Conservation (phyloP, 2,888 invertebrate genomes). For the Acanthosepion pharaonis region DNA sequence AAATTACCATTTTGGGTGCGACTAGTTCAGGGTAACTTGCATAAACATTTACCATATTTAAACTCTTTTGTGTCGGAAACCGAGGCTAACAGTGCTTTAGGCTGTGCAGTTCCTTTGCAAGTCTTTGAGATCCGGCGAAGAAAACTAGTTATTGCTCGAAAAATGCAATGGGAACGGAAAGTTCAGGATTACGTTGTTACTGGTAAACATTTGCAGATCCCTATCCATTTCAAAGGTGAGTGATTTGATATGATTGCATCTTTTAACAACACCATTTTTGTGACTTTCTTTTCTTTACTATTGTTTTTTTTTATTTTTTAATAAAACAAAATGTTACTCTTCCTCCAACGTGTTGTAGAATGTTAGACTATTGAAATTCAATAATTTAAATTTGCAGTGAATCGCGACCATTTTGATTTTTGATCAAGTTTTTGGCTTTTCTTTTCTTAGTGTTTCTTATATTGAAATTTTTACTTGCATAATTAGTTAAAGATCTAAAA, state of each 20-base stretch:
- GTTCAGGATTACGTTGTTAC: constrained; percentile 63
- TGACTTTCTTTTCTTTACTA: no score
- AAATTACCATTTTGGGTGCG: constrained; percentile 44
- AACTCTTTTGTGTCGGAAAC: neutral
- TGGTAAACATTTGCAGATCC: constrained; percentile 62
- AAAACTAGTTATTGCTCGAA: constrained; percentile 63
- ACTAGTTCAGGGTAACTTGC: constrained; percentile 23
- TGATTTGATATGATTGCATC: neutral
- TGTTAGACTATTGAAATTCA: no score
- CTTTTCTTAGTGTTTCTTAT: no score
- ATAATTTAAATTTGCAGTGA: no score
- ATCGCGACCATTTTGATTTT: no score
- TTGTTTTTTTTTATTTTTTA: no score
- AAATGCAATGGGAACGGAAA: constrained; percentile 67
- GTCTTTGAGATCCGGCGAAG: constrained; percentile 62
- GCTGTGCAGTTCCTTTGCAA: constrained; percentile 56
- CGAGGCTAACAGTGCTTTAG: neutral
- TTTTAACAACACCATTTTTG: no score
- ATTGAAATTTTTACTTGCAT: no score
- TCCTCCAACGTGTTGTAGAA: no score
- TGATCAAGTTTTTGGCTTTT: no score
- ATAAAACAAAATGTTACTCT: no score
- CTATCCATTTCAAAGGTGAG: constrained; percentile 65
- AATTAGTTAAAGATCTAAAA: no score
- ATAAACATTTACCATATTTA: neutral